These are phyloP conservation scores for Uropetala carovei DNA, from an alignment of 2,888 invertebrate species.

Conservation along the genomic window DNA sequence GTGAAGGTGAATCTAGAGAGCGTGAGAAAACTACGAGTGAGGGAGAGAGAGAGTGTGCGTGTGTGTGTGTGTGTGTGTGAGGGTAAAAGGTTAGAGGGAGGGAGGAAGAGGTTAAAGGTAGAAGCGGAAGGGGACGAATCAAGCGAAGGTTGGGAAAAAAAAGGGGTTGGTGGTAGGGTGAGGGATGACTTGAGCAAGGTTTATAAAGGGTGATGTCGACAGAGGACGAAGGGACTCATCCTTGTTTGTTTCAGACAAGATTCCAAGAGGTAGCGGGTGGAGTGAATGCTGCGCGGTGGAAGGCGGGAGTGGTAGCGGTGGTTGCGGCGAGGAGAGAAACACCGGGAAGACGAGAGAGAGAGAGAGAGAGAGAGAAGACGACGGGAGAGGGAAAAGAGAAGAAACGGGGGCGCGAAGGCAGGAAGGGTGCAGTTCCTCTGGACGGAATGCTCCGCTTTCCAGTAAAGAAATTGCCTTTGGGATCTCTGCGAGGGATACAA, in stretches of 20 bases:
- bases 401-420: background rate
- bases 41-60: too few species aligned
- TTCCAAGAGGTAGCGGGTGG: background rate
- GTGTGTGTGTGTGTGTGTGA: too few species aligned
- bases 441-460: background rate
- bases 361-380: background rate
- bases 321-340: background rate
- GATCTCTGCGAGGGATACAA: slow-evolving; percentile 8
- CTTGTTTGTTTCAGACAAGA: slow-evolving; percentile 13
- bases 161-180: background rate
- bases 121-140: too few species aligned
- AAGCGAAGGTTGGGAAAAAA: background rate
- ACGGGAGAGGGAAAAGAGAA: background rate
- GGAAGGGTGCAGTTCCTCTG: background rate
- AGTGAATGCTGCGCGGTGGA: too few species aligned
- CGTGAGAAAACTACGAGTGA: too few species aligned
- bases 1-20: too few species aligned
- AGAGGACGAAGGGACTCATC: background rate
- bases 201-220: slow-evolving; percentile 5
- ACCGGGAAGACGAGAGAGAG: background rate
- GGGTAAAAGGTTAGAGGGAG: too few species aligned
- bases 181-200: slow-evolving; percentile 18
- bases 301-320: too few species aligned
- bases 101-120: too few species aligned
- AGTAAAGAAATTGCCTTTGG: slow-evolving; percentile 26